phyloP scores from a whole-genome alignment of 1,140 invertebrate species.

The Sipha flava region DNA sequence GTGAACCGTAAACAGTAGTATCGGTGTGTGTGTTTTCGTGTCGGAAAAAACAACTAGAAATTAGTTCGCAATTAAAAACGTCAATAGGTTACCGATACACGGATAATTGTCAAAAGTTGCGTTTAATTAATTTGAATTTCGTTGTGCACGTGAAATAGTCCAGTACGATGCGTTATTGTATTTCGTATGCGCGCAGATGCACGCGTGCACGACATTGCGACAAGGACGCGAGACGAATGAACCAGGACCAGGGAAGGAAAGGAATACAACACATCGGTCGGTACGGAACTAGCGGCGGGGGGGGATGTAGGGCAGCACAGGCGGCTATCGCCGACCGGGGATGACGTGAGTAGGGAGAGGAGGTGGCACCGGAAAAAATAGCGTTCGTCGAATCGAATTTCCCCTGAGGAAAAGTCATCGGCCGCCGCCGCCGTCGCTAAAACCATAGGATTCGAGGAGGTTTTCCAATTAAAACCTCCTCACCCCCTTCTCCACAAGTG shows the following conservation, averaged over 20 bases:
- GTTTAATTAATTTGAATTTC: too few relatives aligned
- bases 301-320: not conserved
- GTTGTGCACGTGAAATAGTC: too few relatives aligned
- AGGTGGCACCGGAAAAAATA: not conserved
- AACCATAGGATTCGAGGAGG: conserved; percentile 24
- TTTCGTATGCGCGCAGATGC: too few relatives aligned
- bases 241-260: not conserved
- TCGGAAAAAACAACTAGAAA: too few relatives aligned
- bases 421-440: not conserved
- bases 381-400: conserved; percentile 25
- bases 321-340: not conserved
- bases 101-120: too few relatives aligned
- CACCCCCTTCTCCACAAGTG: not conserved
- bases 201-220: too few relatives aligned
- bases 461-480: conserved; percentile 22
- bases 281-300: too few relatives aligned
- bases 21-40: too few relatives aligned
- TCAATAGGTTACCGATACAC: too few relatives aligned
- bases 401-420: conserved; percentile 28
- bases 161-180: too few relatives aligned
- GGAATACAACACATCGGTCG: not conserved
- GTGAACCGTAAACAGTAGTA: too few relatives aligned
- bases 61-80: too few relatives aligned
- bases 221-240: not conserved
- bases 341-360: not conserved